Conservation (phyloP, 1,140 invertebrate genomes). For the Euura saliciscinereae region DNA sequence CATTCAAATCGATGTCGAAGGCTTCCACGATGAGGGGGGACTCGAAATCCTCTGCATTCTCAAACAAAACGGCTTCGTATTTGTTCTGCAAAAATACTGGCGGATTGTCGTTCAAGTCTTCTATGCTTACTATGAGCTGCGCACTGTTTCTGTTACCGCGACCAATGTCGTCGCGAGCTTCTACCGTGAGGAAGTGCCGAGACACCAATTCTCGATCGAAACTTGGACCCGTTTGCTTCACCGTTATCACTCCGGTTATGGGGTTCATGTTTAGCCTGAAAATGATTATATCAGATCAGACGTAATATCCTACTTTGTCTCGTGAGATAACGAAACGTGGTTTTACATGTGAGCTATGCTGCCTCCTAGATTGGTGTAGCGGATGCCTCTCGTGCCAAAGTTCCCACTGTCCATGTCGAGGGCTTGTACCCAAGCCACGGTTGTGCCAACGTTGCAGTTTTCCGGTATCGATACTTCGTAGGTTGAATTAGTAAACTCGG, state of each 20-base stretch:
- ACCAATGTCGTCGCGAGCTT: constrained; percentile 87
- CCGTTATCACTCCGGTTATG: constrained; percentile 81
- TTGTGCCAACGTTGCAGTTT: constrained; percentile 82
- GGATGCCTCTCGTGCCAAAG: constrained; percentile 84
- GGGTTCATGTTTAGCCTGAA: constrained; percentile 80
- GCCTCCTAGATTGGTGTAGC: constrained; percentile 83
- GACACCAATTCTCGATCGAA: constrained; percentile 89
- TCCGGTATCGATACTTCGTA: constrained; percentile 84
- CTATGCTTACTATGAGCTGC: constrained; percentile 83
- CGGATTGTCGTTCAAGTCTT: constrained; percentile 89
- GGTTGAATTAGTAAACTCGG: constrained; percentile 78
- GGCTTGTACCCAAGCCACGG: constrained; percentile 83
- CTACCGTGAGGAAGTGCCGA: constrained; percentile 88
- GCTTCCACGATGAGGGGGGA: constrained; percentile 79
- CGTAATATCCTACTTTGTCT: not conserved
- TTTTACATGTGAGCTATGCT: constrained; percentile 79
- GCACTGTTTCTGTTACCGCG: constrained; percentile 87
- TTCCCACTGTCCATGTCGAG: constrained; percentile 84
- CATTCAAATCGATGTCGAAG: constrained; percentile 84
- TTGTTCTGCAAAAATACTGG: constrained; percentile 81
- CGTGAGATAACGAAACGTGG: too few species aligned
- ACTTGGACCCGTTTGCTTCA: constrained; percentile 73
- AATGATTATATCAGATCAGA: not conserved
- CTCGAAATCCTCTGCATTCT: constrained; percentile 82
- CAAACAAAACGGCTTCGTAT: constrained; percentile 83